Percentiles rank a stretch among this genome's conserved stretches.
Conservation (phyloP, 2,113 vertebrate genomes). For the Hemichromis elongatus region DNA sequence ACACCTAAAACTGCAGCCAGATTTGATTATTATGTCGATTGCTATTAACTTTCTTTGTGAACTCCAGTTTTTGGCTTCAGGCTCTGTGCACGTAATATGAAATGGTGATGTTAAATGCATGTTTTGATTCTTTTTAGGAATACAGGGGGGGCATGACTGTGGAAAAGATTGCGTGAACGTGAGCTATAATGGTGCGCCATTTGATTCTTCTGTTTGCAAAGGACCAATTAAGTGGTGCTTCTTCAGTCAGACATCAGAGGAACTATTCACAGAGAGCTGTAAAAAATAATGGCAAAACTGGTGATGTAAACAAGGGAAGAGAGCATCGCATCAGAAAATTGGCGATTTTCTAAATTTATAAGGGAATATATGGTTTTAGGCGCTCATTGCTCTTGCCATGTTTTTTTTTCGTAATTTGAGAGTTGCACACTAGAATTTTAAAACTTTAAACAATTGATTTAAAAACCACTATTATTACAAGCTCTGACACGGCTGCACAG, state of each 20-base stretch:
- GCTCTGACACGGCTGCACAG: neutral
- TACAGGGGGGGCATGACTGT: accelerated
- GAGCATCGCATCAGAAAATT: neutral
- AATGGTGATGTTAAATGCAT: neutral
- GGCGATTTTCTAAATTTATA: neutral
- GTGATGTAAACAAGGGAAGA: neutral
- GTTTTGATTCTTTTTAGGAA: neutral
- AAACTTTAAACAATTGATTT: neutral
- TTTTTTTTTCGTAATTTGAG: neutral
- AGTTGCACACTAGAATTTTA: neutral
- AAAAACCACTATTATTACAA: neutral
- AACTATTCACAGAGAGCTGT: neutral
- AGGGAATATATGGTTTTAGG: neutral
- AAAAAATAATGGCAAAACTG: too few species aligned
- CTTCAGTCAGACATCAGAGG: neutral
- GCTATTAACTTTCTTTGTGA: neutral
- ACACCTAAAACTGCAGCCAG: neutral
- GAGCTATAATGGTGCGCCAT: neutral
- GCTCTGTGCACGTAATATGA: neutral
- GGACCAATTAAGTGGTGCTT: neutral
- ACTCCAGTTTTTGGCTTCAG: neutral
- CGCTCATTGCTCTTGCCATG: neutral
- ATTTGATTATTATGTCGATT: neutral
- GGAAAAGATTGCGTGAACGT: neutral
- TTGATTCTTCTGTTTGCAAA: neutral